phyloP scores from a whole-genome alignment of 2,797 vertebrate genomes.

The Sebastes wilsoni region DNA sequence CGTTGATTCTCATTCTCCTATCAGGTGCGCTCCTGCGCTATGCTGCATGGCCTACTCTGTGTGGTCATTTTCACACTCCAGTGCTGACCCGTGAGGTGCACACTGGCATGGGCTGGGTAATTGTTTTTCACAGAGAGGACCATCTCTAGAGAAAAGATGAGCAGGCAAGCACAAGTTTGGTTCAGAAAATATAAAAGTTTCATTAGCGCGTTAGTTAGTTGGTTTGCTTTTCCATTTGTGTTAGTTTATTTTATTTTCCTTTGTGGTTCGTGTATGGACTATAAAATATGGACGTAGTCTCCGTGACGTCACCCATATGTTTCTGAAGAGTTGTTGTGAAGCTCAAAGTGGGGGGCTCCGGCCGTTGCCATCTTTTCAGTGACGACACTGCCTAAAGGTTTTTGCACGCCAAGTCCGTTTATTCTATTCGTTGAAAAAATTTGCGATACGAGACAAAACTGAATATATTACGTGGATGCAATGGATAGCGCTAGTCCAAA shows the following conservation, averaged over 20 bases:
- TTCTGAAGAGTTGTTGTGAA: no score
- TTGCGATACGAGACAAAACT: no score
- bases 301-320: no score
- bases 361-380: no score
- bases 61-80: slow-evolving; percentile 41
- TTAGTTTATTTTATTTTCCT: neutral
- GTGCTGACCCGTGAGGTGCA: slow-evolving; percentile 36
- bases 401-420: no score
- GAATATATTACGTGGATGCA: no score
- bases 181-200: neutral
- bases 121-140: slow-evolving; percentile 48
- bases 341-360: no score
- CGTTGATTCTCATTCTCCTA: slow-evolving; percentile 22
- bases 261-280: no score
- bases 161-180: slow-evolving; percentile 3
- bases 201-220: neutral
- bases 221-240: neutral
- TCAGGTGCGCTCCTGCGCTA: slow-evolving; percentile 1
- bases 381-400: no score
- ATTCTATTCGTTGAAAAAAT: no score
- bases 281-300: no score
- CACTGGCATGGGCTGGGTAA: slow-evolving; percentile 20
- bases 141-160: slow-evolving; percentile 25
- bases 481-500: no score
- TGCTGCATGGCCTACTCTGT: slow-evolving; percentile 6